Base-by-base conservation (phyloP, 2,888 invertebrate genomes). In the Leptopilina drosophilae region DNA sequence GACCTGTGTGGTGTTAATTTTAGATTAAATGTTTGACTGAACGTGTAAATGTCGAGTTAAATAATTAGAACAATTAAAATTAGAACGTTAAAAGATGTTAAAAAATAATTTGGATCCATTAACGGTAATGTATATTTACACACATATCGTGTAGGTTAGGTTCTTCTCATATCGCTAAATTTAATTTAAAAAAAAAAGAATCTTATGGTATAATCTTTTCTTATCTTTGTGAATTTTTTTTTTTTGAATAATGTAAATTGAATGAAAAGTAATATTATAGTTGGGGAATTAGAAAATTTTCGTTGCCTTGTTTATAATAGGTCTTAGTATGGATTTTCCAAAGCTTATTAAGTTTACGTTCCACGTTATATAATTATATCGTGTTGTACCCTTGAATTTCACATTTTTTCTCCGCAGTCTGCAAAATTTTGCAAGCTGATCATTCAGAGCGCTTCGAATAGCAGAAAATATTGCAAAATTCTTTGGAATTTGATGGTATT, bases 301-400 rank as follows among this genome's bases (percentile, higher is more conserved):
- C 40, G 15, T 40, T n/a, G 4, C 8, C n/a, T 46, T n/a, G 11
- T 67, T 33, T 62, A 67, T 53, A 49, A 69, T 20, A 53, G 56
- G 40, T 56, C 33, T 59, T 73, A 59, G 53, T 73, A 73, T 73
- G n/a, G 73, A 73, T 73, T 73, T 73, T 73, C 56, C 56, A 56
- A 69, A 69, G 69, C 69, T 69, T 69, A 59, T 73, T 73, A 73
- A 59, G 56, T 73, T 73, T 73, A 73, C 73, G 53, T 33, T 20
- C 56, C 56, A 56, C 56, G 73, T 73, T 73, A 73, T 73, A 73
- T 73, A 73, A 73, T 73, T 73, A 73, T 26, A 69, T 69, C 26
- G 14, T 53, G 26, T 73, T n/a, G 33, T 73, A 59, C 40, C 56
- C 56, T 73, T 56, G 73, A 33, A 73, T 56, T 73, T 64, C 64